phyloP scores from a whole-genome alignment of 2,888 invertebrate genomes.

The Diarsia brunnea region DNA sequence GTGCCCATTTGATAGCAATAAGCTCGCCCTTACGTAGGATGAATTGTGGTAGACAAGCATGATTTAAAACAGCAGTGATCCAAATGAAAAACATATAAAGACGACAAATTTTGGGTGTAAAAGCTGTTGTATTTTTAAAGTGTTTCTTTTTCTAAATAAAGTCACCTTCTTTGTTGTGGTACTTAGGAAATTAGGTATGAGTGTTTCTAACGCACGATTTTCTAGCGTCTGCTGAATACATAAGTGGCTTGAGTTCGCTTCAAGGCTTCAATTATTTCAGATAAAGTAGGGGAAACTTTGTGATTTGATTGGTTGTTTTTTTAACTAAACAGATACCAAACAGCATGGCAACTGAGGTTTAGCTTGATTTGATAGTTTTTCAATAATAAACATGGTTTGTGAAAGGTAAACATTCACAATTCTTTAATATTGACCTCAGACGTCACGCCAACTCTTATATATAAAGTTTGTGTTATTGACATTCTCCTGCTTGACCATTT shows the following conservation, averaged over 20 bases:
- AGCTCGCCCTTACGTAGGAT: neutral
- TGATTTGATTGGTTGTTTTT: neutral
- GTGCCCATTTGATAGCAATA: neutral
- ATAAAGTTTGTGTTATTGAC: neutral
- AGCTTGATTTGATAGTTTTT: neutral
- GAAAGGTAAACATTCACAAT: neutral
- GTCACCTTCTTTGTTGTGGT: conserved; percentile 11
- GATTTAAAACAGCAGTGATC: no score
- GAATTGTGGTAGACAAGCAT: no score
- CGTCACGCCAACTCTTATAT: neutral
- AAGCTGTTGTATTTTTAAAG: neutral
- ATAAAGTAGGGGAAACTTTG: conserved; percentile 4
- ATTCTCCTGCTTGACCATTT: neutral
- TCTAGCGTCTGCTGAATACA: conserved; percentile 33
- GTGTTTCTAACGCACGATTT: conserved; percentile 31
- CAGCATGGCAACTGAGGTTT: neutral
- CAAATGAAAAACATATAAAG: no score
- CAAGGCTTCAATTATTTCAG: conserved; percentile 8
- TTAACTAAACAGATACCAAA: neutral
- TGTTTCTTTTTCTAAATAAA: neutral
- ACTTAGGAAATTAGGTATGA: conserved; percentile 27
- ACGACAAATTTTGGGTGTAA: no score
- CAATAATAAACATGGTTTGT: neutral
- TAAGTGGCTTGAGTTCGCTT: conserved; percentile 17
- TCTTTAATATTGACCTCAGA: neutral